These are phyloP conservation scores for Urocyon cinereoargenteus DNA, from an alignment of 2,797 vertebrate species.

Conservation along the genomic window DNA sequence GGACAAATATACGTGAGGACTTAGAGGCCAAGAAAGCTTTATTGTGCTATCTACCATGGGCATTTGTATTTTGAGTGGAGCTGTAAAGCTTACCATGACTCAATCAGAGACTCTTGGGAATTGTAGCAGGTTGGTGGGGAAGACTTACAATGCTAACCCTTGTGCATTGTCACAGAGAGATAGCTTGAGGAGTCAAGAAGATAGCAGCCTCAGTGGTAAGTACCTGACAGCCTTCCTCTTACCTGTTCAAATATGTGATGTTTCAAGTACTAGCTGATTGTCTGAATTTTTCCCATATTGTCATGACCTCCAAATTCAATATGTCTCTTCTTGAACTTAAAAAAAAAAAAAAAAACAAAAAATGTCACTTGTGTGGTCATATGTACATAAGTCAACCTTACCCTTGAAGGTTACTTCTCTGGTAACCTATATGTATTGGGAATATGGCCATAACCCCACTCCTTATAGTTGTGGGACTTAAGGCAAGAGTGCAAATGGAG, in stretches of 20 bases:
- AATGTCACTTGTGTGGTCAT: background rate
- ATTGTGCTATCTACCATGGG: background rate
- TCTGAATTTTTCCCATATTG: constrained; percentile 7
- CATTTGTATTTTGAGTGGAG: background rate
- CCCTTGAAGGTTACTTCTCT: background rate
- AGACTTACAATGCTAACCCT: background rate
- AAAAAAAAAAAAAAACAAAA: background rate
- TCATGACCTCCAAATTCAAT: background rate
- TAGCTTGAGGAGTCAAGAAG: background rate
- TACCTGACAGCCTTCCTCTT: background rate
- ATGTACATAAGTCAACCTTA: background rate
- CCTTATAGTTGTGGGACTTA: background rate
- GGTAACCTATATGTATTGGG: background rate
- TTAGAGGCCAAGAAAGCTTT: background rate
- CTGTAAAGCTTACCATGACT: background rate
- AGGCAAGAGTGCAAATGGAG: background rate
- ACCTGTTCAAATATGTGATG: background rate
- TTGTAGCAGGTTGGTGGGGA: background rate
- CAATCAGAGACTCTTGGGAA: background rate
- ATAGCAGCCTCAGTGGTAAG: background rate
- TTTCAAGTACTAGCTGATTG: background rate
- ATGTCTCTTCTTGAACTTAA: constrained; percentile 14
- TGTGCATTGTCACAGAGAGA: background rate
- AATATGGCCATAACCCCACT: background rate
- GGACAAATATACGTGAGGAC: background rate